Evolutionary conservation across 2,888 invertebrate genomes (phyloP), one percentile per base, ranked within the genome.

Genomic region (Leptogaster cylindrica): DNA sequence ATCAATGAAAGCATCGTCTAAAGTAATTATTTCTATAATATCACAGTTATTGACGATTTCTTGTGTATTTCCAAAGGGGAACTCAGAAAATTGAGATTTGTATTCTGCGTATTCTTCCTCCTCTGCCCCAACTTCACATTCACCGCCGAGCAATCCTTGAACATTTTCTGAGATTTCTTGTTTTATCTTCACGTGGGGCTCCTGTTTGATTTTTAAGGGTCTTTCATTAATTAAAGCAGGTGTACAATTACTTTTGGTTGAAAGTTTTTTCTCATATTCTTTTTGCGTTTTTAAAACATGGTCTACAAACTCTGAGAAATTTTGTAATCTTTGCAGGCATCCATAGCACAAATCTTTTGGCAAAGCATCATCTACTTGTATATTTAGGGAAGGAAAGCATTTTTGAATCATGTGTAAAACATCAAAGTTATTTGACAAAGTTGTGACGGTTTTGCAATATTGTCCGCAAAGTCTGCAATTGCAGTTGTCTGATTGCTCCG

Each of bases 31-130:
- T 70, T 81, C 80, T 78, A 81, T 80, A 39, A 81, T 80, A 71
- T 81, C 80, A 72, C 81, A 81, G 66, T 81, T 80, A 50, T 80
- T 78, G 2, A 81, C 78, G 0, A 81, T 79, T 48, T 79, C 79
- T 67, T 78, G 78, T 0, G 77, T 73, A 58, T 78, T 80, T 2
- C 77, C 69, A 70, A 77, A 73, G 16, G 81, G 78, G 68, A 79
- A 77, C 68, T 79, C 77, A 16, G 76, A 77, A 65, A 80, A 77
- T 20, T 66, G 65, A 2, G 76, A 78, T 69, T 80, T 80, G 28
- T 78, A 80, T 39, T 80, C 80, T 0, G 25, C 14, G 20, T 55
- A 46, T n/a, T 14, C 16, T 6, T 68, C 41, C n/a, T 68, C 68
- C 7, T 70, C 39, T 5, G 5, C 14, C 10, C 27, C 65, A 2